Evolutionary conservation across 2,113 vertebrate genomes (phyloP).

Genomic region (Megaceryle torquata): DNA sequence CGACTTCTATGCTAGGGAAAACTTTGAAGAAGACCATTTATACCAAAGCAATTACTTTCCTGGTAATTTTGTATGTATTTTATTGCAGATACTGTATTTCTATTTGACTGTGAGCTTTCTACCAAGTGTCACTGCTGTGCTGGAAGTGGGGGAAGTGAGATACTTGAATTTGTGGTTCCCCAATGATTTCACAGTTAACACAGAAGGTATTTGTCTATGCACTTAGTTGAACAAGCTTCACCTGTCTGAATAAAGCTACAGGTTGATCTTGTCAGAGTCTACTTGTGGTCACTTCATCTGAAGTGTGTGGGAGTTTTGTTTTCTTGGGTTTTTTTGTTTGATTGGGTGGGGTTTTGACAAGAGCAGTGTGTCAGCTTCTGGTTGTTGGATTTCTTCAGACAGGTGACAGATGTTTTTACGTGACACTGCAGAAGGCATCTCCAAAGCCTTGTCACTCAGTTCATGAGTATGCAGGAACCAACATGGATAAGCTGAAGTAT

Average conservation of each 20-base stretch:
- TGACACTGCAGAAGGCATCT: background rate
- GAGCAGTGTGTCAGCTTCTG: background rate
- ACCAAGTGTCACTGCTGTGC: constrained; percentile 36
- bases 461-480: background rate
- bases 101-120: constrained; percentile 67
- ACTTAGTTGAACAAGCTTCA: background rate
- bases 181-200: background rate
- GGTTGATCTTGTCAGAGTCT: background rate
- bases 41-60: constrained; percentile 79
- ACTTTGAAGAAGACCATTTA: constrained; percentile 73
- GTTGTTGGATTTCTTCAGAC: background rate
- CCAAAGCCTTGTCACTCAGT: background rate
- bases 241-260: background rate
- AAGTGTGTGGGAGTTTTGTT: background rate
- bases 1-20: constrained; percentile 66
- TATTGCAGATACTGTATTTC: constrained; percentile 66
- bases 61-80: constrained; percentile 76
- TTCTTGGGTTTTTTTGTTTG: background rate
- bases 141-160: background rate
- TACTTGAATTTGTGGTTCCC: background rate
- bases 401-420: background rate
- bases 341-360: background rate
- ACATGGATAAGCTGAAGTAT: background rate
- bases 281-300: background rate
- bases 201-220: background rate